phyloP scores from a whole-genome alignment of 2,113 vertebrate species.

The Myotis yumanensis region DNA sequence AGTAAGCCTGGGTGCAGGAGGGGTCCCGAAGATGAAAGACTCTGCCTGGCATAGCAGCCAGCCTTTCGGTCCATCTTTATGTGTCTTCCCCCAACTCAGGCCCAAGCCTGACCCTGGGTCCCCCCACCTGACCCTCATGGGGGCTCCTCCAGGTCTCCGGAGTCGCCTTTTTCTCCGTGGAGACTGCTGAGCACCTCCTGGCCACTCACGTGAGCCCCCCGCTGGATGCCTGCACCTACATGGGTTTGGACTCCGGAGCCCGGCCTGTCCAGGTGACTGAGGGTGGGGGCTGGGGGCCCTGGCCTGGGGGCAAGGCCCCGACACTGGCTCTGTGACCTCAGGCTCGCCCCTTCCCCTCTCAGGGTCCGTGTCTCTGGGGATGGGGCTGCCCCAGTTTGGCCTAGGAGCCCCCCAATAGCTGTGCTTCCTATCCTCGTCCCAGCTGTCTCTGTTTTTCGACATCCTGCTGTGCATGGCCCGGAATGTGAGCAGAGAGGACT shows the following conservation, averaged over 20 bases:
- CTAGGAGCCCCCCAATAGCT: neutral
- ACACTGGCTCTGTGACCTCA: neutral
- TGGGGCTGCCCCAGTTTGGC: neutral
- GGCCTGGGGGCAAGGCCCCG: neutral
- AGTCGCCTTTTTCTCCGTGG: conserved; percentile 92
- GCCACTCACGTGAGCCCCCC: conserved; percentile 92
- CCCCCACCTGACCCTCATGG: neutral
- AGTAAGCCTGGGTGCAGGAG: neutral
- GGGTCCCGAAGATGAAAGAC: neutral
- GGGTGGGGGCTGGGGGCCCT: neutral
- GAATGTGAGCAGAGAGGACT: conserved; percentile 84
- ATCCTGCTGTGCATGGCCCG: conserved; percentile 92
- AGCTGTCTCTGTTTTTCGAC: conserved; percentile 97
- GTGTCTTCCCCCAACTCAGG: neutral
- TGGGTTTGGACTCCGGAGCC: conserved; percentile 96
- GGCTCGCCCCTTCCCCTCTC: neutral
- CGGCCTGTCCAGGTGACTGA: conserved; percentile 90
- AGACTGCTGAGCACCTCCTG: conserved; percentile 91
- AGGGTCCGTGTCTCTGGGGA: neutral
- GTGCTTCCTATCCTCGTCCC: neutral
- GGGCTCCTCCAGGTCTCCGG: conserved; percentile 90
- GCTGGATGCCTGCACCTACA: conserved; percentile 95
- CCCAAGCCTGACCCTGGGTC: neutral
- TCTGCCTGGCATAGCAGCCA: neutral
- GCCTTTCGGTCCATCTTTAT: neutral